Base-by-base conservation (phyloP, 2,888 invertebrate species). In the Amorpha juglandis region DNA sequence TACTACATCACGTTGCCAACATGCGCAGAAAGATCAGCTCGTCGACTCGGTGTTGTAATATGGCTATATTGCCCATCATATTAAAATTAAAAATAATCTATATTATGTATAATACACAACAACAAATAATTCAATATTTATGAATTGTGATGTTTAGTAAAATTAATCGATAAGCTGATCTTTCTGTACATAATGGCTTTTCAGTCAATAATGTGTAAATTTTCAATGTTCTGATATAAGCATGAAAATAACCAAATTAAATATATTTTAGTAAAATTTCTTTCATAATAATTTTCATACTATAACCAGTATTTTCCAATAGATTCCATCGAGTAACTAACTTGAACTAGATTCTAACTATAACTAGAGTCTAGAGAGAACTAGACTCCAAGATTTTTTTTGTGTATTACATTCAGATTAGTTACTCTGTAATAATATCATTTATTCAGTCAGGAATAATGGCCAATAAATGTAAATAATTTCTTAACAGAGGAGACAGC, bases 141-240 rank as follows among this genome's bases (percentile, higher is more conserved):
- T 1, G 4, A 27, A 27, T 27, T 27, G 27, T 27, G 27, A 27
- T 27, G 4, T 27, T 38, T 2, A 38, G 9, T 38, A 38, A 3
- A 38, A 38, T 38, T 9, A 38, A 27, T 27, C 9, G 55, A 55
- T 38, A 55, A 0, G 7, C 16, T 38, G 55, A 38, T 16, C 55
- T 16, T 55, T 55, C 55, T 27, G 55, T 55, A 38, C n/a, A n/a
- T n/a, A 14, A 33, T 16, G n/a, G n/a, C n/a, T n/a, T n/a, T n/a
- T n/a, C n/a, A n/a, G n/a, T n/a, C n/a, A n/a, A n/a, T n/a, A n/a
- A n/a, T n/a, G 3, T 8, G n/a, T 9, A 35, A 55, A 55, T 35
- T 55, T 53, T 35, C 33, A 33, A 9, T 35, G 35, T 9, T 16
- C 35, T 53, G 35, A 55, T 35, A 38, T 9, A 16, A 16, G 16